Evolutionary conservation across 2,113 vertebrate genomes (phyloP).

Genomic region (Megaleporinus macrocephalus): DNA sequence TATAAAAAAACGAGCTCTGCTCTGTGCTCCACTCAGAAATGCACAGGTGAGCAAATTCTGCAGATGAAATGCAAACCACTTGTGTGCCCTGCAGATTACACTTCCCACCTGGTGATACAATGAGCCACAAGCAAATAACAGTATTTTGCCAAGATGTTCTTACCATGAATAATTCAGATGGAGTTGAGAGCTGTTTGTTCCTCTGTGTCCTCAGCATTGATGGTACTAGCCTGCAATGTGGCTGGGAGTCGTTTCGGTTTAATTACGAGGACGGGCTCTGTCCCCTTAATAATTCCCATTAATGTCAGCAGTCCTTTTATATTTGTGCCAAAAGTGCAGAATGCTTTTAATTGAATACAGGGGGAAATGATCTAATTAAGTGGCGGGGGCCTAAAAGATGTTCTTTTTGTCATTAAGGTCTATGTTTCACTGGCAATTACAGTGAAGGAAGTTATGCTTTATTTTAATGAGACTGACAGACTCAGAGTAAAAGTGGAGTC

Average conservation of each 20-base stretch:
- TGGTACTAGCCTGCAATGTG: background rate
- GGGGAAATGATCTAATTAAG: constrained; percentile 58
- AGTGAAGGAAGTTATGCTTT: constrained; percentile 24
- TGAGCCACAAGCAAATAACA: constrained; percentile 4
- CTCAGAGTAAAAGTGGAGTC: constrained; percentile 33
- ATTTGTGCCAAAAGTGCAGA: constrained; percentile 43
- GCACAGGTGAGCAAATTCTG: background rate
- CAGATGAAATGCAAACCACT: background rate
- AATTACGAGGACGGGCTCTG: constrained; percentile 15
- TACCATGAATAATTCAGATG: constrained; percentile 35
- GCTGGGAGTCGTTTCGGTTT: constrained; percentile 14
- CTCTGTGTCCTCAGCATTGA: background rate
- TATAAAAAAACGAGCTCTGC: background rate
- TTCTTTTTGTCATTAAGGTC: constrained; percentile 45
- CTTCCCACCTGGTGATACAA: background rate
- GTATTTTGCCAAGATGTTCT: constrained; percentile 14
- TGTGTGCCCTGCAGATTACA: background rate
- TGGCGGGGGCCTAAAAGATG: constrained; percentile 33
- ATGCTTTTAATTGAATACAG: constrained; percentile 42
- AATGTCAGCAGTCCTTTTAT: constrained; percentile 37
- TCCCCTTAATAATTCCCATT: constrained; percentile 45
- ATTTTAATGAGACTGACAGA: constrained; percentile 32
- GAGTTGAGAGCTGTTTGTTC: constrained; percentile 12
- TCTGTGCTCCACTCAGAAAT: background rate
- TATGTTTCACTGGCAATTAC: constrained; percentile 50